These are phyloP conservation scores for Geococcyx californianus DNA, from an alignment of 2,113 vertebrate species.

Conservation along the genomic window DNA sequence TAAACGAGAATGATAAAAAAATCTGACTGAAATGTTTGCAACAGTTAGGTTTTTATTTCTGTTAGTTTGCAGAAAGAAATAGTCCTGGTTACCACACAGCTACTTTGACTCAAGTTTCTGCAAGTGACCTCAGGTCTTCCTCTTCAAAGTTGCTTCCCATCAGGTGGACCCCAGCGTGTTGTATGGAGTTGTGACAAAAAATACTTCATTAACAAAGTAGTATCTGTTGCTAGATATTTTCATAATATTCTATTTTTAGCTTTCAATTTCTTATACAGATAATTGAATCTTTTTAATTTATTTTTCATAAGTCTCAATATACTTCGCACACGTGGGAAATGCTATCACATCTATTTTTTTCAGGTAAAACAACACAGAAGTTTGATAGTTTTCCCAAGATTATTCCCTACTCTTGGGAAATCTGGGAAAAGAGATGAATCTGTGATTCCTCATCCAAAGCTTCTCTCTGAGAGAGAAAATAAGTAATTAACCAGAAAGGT, in stretches of 20 bases:
- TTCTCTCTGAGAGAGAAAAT: neutral
- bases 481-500: neutral
- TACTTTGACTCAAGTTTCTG: neutral
- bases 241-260: neutral
- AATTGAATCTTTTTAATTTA: neutral
- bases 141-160: neutral
- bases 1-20: neutral
- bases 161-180: neutral
- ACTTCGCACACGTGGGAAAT: neutral
- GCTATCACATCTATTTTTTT: neutral
- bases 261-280: neutral
- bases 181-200: neutral
- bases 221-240: neutral
- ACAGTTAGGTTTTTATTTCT: neutral
- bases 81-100: neutral
- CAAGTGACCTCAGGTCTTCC: neutral
- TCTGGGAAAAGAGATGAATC: neutral
- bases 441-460: neutral
- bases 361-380: neutral
- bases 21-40: neutral
- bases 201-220: neutral
- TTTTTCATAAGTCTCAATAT: neutral
- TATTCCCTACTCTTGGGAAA: neutral
- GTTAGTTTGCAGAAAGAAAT: neutral
- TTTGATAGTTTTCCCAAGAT: neutral